These are phyloP conservation scores for Drosophila hamatofila DNA, from an alignment of 2,888 invertebrate genomes.

Conservation along the genomic window DNA sequence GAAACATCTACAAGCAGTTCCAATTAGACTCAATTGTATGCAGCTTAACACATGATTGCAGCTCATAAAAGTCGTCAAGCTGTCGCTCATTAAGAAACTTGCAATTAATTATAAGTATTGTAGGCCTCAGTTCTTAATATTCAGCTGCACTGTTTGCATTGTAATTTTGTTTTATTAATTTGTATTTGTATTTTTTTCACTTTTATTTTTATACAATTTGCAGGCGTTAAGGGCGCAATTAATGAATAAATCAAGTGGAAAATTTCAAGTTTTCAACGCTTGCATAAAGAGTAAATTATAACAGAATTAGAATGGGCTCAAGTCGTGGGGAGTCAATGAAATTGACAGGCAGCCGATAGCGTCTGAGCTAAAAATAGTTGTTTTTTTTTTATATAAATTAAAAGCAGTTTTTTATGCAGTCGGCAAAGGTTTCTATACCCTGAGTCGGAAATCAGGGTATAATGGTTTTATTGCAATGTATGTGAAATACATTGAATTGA, in stretches of 20 bases:
- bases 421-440: not conserved
- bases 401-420: not conserved
- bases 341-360: conserved; percentile 30
- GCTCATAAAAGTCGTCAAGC: conserved; percentile 33
- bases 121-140: conserved; percentile 19
- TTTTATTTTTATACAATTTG: conserved; percentile 14
- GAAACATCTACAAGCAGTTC: conserved; percentile 3
- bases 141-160: conserved; percentile 16
- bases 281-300: conserved; percentile 12
- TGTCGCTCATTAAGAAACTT: conserved; percentile 35
- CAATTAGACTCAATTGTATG: conserved; percentile 52
- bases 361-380: not conserved
- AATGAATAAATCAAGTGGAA: conserved; percentile 68
- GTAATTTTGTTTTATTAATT: conserved; percentile 4
- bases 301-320: conserved; percentile 12
- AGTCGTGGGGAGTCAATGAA: not conserved
- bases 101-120: conserved; percentile 24
- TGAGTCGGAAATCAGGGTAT: no score
- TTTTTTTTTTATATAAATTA: not conserved
- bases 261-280: conserved; percentile 52
- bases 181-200: not conserved
- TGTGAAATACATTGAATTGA: no score
- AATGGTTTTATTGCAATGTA: no score
- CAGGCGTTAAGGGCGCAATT: conserved; percentile 40
- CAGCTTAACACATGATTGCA: conserved; percentile 41